These are phyloP conservation scores for Creontiades dilutus DNA, from an alignment of 2,888 invertebrate genomes.

Conservation along the genomic window DNA sequence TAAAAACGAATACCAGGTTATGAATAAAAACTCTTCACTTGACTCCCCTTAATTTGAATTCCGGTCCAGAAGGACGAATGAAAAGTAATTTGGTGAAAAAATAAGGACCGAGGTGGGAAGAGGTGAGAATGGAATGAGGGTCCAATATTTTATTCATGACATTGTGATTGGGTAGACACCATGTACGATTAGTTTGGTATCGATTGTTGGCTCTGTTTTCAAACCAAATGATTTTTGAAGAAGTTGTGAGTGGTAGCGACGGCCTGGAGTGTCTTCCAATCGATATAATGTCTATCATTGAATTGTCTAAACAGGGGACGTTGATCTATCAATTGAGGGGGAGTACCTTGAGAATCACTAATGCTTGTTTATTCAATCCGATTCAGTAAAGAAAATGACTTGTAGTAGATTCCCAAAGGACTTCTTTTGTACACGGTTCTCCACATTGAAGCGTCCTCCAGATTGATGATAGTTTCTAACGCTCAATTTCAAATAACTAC, in stretches of 20 bases:
- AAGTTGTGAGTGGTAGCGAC: not conserved
- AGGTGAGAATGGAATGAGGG: not conserved
- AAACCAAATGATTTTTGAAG: constrained; percentile 39
- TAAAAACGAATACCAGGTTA: constrained; percentile 28
- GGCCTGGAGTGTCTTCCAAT: not conserved
- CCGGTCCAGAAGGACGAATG: constrained; percentile 41
- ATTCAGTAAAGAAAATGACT: no score
- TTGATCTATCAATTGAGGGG: no score
- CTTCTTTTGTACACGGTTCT: no score
- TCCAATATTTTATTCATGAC: constrained; percentile 65
- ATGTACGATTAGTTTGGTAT: constrained; percentile 64
- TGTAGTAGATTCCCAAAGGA: no score
- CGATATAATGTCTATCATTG: not conserved
- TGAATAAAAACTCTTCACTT: constrained; percentile 42
- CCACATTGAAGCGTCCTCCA: no score
- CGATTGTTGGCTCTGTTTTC: constrained; percentile 42
- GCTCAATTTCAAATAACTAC: no score
- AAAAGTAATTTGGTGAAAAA: constrained; percentile 62
- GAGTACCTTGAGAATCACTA: no score
- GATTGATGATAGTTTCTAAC: no score
- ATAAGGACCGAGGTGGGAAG: not conserved
- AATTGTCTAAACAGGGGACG: no score
- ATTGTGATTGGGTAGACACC: constrained; percentile 65
- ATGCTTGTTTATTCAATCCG: no score
- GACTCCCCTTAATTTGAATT: constrained; percentile 66